Evolutionary conservation across 2,888 invertebrate genomes (phyloP), one percentile per base, ranked within the genome.

Genomic region (Griposia aprilina): DNA sequence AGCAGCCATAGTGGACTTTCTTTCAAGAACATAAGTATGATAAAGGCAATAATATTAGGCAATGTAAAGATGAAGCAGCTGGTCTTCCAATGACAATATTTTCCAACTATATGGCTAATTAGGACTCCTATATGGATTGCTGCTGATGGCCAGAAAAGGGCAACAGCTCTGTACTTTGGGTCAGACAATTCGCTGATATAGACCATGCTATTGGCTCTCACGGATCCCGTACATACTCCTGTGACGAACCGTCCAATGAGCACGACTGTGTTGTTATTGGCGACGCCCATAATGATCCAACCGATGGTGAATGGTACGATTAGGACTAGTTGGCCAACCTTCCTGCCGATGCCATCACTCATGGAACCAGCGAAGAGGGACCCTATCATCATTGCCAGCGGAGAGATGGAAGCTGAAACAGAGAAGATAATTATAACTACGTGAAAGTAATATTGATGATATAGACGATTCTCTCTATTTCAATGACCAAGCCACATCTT

Each of bases 1-100:
- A 94, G 88, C 48, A 94, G 79, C 94, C 94, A 94, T 8, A 94
- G 68, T 1, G 94, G 94, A 50, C 94, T 94, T 87, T 94, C 94
- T 89, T 92, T 92, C 55, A 94, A 80, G 72, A 89, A 87, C 8
- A 93, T 5, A 0, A 93, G 62, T 20, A 91, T 75, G 1, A 83
- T 15, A n/a, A 91, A 87, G 62, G 91, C 81, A 26, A 92, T 3
- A 10, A 92, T n/a, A 78, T 86, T 91, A 1, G 94, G 91, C 26
- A 90, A 59, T 11, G 86, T 81, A 60, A 91, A 94, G 11, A 94
- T 74, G 20, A 88, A 90, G 23, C 92, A 90, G 17, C 88, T 85
- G 0, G 82, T 82, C 79, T 90, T 92, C 94, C 94, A 94, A 50
- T 91, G 75, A 7, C 90, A 73, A 69, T 90, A 92, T 26, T 87